Evolutionary conservation across 2,113 vertebrate species (phyloP), one percentile per base, ranked within the genome.

Genomic region (Microcebus murinus): DNA sequence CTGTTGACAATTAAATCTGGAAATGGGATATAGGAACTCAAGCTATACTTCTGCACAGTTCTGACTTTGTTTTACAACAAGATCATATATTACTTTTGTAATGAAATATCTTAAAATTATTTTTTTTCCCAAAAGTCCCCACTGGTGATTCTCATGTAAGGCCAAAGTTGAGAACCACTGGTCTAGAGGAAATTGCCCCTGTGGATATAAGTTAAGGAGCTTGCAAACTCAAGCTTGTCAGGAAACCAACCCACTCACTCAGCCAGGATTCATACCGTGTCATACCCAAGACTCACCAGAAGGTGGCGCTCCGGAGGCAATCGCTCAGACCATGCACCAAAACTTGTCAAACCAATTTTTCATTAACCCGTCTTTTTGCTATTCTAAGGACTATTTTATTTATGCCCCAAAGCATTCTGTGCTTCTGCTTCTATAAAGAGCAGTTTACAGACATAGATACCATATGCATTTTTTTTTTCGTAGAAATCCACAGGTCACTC

Each of bases 301-400:
- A 95, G 95, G 91, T 95, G 96, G 95, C 34, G 6, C 55, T 9
- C 14, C 63, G n/a, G 83, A 97, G 86, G 85, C 50, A 90, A 71
- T 55, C 89, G 29, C 45, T 0, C 11, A 34, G 31, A 5, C 39
- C 25, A 88, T 82, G 14, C 36, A n/a, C 45, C 67, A 10, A 96
- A 96, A 92, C 27, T 42, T 87, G 21, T 74, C 52, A 50, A 92
- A 86, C n/a, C 79, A 50, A 77, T 70, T 95, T 96, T 95, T 96
- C 85, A 65, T 71, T 27, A 92, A 86, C 23, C 27, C 42, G 36
- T 52, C 71, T 89, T 95, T 81, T 70, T 81, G 74, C 52, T 82
- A 21, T 36, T 70, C 81, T 71, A 68, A 89, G 25, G 48, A 80
- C 70, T 81, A 27, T 74, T 82, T 80, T 27, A 70, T 23, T 63